A percentile compares a stretch with the other conserved stretches of the same genome.
phyloP scores from a whole-genome alignment of 2,797 vertebrate species.

The Hyperoplus immaculatus region DNA sequence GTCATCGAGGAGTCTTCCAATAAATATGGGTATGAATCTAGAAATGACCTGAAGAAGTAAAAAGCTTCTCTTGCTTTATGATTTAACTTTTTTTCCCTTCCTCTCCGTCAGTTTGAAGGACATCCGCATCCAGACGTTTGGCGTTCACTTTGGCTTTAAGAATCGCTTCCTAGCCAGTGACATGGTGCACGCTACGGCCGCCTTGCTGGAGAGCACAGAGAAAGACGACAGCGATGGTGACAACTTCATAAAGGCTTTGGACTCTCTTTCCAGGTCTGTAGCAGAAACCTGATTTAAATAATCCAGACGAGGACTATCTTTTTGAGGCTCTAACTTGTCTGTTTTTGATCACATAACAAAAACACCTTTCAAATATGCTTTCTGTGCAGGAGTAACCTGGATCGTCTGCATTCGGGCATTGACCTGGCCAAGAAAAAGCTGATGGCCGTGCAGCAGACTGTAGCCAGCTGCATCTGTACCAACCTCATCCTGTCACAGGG shows the following conservation, averaged over 20 bases:
- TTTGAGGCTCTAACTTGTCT: not conserved
- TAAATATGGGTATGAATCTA: conserved; percentile 92
- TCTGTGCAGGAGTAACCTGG: conserved; percentile 90
- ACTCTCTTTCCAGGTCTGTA: conserved; percentile 93
- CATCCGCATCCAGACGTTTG: conserved; percentile 96
- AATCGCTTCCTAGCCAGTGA: conserved; percentile 97
- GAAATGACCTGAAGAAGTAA: not conserved
- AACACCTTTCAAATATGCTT: not conserved
- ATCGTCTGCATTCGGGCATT: conserved; percentile 91
- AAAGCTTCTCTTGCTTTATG: not conserved
- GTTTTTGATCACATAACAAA: not conserved
- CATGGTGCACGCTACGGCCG: conserved; percentile 91
- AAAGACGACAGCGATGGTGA: conserved; percentile 87
- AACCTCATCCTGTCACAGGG: conserved; percentile 97
- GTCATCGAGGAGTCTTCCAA: conserved; percentile 97
- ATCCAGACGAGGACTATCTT: too few species aligned
- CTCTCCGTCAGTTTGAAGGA: conserved; percentile 91
- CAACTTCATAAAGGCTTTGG: conserved; percentile 96
- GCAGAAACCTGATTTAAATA: not conserved
- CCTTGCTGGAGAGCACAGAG: conserved; percentile 93
- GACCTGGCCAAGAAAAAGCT: conserved; percentile 95
- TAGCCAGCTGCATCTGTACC: conserved; percentile 97
- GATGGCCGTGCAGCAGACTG: conserved; percentile 93
- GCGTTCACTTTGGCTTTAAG: conserved; percentile 96
- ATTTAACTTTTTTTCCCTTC: not conserved